Conservation (phyloP, 2,113 vertebrate species). For the Ariopsis seemanni region DNA sequence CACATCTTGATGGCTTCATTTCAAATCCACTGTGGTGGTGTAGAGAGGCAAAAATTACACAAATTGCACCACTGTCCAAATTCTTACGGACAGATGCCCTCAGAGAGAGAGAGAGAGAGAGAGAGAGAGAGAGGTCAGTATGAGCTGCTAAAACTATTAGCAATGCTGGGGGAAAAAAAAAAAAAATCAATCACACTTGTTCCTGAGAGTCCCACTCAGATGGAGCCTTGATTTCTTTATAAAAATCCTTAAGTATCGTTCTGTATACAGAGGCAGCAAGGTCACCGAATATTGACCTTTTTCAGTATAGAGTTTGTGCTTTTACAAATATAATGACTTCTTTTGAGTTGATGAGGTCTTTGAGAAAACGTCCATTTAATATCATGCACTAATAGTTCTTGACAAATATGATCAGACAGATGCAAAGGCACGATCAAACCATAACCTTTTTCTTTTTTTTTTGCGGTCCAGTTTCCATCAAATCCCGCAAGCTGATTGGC, state of each 20-base stretch:
- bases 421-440: not conserved
- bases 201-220: slow-evolving; percentile 77
- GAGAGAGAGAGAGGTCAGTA: not conserved
- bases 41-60: no score
- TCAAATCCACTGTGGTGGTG: no score
- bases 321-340: slow-evolving; percentile 39
- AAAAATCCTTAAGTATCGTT: slow-evolving; percentile 62
- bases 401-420: not conserved
- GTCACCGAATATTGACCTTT: slow-evolving; percentile 51
- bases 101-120: not conserved
- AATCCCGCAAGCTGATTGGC: no score
- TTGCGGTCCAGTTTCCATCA: not conserved
- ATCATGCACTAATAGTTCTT: not conserved
- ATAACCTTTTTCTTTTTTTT: not conserved
- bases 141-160: not conserved
- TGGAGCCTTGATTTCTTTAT: slow-evolving; percentile 75
- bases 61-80: no score
- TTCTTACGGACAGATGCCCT: no score
- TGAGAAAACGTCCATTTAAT: slow-evolving; percentile 6
- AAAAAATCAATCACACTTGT: slow-evolving; percentile 79
- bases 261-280: slow-evolving; percentile 52
- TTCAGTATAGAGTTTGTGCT: slow-evolving; percentile 38
- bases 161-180: not conserved
- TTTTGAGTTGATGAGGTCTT: slow-evolving; percentile 6
- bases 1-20: no score